A percentile compares a stretch with the other conserved stretches of the same genome.
Evolutionary conservation across 2,888 invertebrate species (phyloP).

Genomic region (Odiellus spinosus): DNA sequence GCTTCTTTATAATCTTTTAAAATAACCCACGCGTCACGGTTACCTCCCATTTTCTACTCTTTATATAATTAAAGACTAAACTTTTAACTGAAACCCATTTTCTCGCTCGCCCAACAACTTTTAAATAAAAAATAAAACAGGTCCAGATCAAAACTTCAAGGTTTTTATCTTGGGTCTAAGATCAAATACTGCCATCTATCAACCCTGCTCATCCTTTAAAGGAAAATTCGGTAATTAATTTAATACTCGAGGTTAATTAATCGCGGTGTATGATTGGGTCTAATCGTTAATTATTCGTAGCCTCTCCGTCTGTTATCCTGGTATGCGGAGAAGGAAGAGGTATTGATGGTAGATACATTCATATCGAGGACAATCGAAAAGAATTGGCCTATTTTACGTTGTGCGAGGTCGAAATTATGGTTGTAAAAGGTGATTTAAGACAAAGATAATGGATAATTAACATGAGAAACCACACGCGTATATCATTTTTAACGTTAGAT

Average conservation of each 20-base stretch:
- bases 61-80: too few species aligned
- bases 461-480: too few species aligned
- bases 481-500: too few species aligned
- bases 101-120: too few species aligned
- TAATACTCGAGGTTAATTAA: too few species aligned
- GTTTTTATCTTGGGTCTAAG: conserved; percentile 7
- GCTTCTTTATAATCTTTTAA: too few species aligned
- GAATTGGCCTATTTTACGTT: conserved; percentile 26
- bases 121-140: not conserved
- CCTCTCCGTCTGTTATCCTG: conserved; percentile 19
- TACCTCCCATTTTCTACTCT: too few species aligned
- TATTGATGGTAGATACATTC: conserved; percentile 24
- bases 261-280: too few species aligned
- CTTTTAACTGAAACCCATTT: too few species aligned
- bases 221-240: conserved; percentile 10
- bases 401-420: conserved; percentile 28
- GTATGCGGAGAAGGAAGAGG: conserved; percentile 25
- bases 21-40: too few species aligned
- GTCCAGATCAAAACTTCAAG: not conserved
- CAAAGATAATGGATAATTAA: too few species aligned
- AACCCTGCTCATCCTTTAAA: conserved; percentile 12
- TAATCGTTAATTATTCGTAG: conserved; percentile 2
- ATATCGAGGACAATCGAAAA: conserved; percentile 25
- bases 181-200: conserved; percentile 15
- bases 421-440: conserved; percentile 24